Percentiles rank a stretch among this genome's conserved stretches.
Conservation (phyloP, 2,888 invertebrate species). For the Drosophila gaucha region DNA sequence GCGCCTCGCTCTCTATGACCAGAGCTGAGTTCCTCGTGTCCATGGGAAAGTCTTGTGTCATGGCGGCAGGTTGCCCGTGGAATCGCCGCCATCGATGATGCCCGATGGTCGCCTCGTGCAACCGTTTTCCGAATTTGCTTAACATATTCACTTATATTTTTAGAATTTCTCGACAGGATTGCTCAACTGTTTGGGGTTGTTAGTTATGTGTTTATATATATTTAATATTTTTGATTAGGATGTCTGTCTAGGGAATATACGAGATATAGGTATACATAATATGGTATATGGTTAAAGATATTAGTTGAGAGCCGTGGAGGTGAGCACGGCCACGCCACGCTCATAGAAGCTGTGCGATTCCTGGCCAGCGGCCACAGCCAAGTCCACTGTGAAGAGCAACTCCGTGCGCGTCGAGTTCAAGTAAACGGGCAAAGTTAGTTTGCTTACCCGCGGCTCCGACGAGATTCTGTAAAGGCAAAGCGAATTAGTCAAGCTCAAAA, state of each 20-base stretch:
- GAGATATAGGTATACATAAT: conserved; percentile 8
- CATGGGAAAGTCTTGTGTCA: neutral
- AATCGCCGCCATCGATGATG: neutral
- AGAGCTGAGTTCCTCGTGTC: conserved; percentile 34
- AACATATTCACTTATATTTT: conserved; percentile 16
- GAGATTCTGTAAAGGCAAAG: conserved; percentile 77
- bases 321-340: conserved; percentile 97
- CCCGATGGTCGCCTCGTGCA: neutral
- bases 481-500: conserved; percentile 2
- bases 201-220: conserved; percentile 30
- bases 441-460: conserved; percentile 86
- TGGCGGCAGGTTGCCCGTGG: neutral
- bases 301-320: conserved; percentile 95
- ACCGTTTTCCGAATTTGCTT: neutral
- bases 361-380: conserved; percentile 95
- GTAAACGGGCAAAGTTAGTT: conserved; percentile 97
- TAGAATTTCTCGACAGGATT: conserved; percentile 4
- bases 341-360: conserved; percentile 99
- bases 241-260: neutral
- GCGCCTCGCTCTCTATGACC: conserved; percentile 52
- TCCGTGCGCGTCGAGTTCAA: conserved; percentile 98
- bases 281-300: neutral
- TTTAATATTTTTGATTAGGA: conserved; percentile 1
- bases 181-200: conserved; percentile 32
- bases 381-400: conserved; percentile 96